Evolutionary conservation across 2,888 invertebrate species (phyloP), one percentile per base, ranked within the genome.

Genomic region (Aphrophora alni): DNA sequence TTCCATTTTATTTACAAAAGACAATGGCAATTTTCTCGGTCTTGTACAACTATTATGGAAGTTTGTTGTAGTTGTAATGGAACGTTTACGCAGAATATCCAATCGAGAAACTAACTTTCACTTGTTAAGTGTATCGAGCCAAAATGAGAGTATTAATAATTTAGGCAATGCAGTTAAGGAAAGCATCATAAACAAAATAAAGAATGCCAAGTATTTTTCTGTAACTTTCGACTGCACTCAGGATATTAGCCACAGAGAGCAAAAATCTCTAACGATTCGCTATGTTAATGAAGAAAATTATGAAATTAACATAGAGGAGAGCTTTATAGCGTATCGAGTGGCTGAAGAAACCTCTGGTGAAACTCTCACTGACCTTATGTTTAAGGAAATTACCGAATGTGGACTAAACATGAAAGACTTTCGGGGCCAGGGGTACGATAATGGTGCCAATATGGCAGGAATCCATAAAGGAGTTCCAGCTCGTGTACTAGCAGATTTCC

Each of bases 381-480:
- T n/a, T n/a, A n/a, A n/a, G n/a, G n/a, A n/a, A n/a, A n/a, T n/a
- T n/a, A n/a, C n/a, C n/a, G n/a, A n/a, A n/a, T n/a, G n/a, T n/a
- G n/a, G n/a, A n/a, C n/a, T n/a, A n/a, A n/a, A n/a, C n/a, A n/a
- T n/a, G n/a, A n/a, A n/a, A n/a, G n/a, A n/a, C n/a, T n/a, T n/a
- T n/a, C n/a, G n/a, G n/a, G 81, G 83, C 14, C 82, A 4, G 24
- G 4, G 5, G 71, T 17, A 5, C 25, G 71, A 71, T 71, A 71
- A n/a, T n/a, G n/a, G n/a, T n/a, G n/a, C n/a, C n/a, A n/a, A n/a
- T n/a, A n/a, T n/a, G n/a, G n/a, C n/a, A 71, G 84, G 82, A 24
- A 69, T 77, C 5, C 27, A 82, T 25, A 84, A 83, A 83, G 83
- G 83, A 8, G 80, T 84, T 44, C 83, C 84, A 78, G 75, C 79